phyloP scores from a whole-genome alignment of 2,888 invertebrate species.

The Drosophila cognata region DNA sequence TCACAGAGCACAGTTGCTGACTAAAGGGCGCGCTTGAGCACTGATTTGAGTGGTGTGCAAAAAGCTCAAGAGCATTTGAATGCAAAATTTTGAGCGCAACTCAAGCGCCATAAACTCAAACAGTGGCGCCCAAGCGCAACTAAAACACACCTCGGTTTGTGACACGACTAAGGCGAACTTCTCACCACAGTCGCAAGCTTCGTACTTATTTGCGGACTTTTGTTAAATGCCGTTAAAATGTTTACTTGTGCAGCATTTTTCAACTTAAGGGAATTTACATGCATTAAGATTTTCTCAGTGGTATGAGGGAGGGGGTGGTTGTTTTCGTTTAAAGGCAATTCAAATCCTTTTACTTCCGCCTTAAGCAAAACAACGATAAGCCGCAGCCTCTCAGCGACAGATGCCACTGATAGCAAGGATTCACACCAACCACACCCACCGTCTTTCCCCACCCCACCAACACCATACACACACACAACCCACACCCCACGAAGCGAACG shows the following conservation, averaged over 20 bases:
- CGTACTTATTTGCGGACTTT: constrained; percentile 19
- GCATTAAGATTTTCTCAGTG: constrained; percentile 50
- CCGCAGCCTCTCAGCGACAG: constrained; percentile 48
- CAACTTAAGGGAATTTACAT: constrained; percentile 71
- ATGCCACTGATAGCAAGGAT: constrained; percentile 75
- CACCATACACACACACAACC: not conserved
- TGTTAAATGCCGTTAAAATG: constrained; percentile 38
- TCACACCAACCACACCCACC: constrained; percentile 44
- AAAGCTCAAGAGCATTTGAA: constrained; percentile 54
- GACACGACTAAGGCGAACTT: constrained; percentile 27
- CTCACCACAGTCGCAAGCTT: constrained; percentile 23
- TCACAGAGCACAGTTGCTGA: constrained; percentile 60
- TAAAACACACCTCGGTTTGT: constrained; percentile 17
- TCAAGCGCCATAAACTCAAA: constrained; percentile 5
- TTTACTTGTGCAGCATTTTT: constrained; percentile 62
- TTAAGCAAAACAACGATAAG: constrained; percentile 42
- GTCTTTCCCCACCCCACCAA: not conserved
- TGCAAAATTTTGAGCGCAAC: not conserved
- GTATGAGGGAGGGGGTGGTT: constrained; percentile 6
- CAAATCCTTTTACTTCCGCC: constrained; percentile 79
- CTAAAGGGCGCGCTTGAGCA: constrained; percentile 68
- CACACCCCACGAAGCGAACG: constrained; percentile 12
- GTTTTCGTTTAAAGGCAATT: constrained; percentile 61
- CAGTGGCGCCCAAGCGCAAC: not conserved
- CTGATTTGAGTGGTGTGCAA: constrained; percentile 18